Percentiles rank a stretch among this genome's conserved stretches.
Conservation (phyloP, 2,797 vertebrate species). For the Sebastiscus albofasciatus region DNA sequence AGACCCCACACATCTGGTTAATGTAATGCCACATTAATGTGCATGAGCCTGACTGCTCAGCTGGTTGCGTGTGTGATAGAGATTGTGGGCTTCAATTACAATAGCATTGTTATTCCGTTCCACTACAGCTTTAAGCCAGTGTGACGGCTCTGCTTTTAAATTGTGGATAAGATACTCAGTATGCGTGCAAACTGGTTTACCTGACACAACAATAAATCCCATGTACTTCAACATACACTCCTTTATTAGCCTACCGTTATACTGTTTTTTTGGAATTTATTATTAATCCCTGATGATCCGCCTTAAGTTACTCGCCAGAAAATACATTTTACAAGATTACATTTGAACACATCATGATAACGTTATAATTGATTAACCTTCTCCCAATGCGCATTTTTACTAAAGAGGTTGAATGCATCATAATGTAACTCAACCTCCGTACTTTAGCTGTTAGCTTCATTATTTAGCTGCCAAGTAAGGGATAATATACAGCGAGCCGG, state of each 20-base stretch:
- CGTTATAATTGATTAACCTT: neutral
- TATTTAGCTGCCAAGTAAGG: no score
- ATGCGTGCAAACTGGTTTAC: no score
- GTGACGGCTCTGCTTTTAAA: slow-evolving; percentile 33
- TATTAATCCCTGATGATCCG: neutral
- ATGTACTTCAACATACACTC: neutral
- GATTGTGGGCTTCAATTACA: slow-evolving; percentile 36
- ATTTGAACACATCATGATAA: neutral
- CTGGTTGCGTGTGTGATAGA: slow-evolving; percentile 29
- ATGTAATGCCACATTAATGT: slow-evolving; percentile 58
- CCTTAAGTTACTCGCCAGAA: neutral
- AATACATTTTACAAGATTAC: neutral
- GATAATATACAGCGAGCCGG: no score
- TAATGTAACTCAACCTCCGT: neutral
- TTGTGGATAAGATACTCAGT: slow-evolving; percentile 13
- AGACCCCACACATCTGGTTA: slow-evolving; percentile 60
- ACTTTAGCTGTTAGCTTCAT: neutral
- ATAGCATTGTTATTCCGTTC: slow-evolving; percentile 37
- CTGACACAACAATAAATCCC: neutral
- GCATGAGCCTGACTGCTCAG: slow-evolving; percentile 57
- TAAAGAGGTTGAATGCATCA: neutral
- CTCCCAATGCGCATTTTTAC: neutral
- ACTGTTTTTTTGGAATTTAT: no score
- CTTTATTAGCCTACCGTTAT: neutral
- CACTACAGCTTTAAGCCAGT: slow-evolving; percentile 37